These are phyloP conservation scores for Colostygia pectinataria DNA, from an alignment of 2,888 invertebrate genomes.

Conservation along the genomic window DNA sequence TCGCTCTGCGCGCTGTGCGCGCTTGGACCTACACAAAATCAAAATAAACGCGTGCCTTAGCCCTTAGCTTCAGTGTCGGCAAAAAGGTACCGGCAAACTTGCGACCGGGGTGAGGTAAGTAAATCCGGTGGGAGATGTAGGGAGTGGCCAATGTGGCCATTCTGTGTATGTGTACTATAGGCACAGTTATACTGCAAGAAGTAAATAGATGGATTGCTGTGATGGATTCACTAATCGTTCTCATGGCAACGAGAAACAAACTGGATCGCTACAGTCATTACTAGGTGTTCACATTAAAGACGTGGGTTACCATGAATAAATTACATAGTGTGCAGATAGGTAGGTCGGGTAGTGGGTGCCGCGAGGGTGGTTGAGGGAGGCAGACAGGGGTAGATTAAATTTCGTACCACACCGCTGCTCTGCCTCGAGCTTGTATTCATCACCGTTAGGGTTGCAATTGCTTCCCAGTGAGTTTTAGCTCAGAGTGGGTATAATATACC, in stretches of 20 bases:
- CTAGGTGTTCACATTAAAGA: conserved; percentile 44
- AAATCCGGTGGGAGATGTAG: no score
- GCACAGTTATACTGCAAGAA: conserved; percentile 40
- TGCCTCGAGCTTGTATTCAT: conserved; percentile 73
- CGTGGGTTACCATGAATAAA: conserved; percentile 62
- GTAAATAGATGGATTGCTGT: no score
- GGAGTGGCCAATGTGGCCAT: no score
- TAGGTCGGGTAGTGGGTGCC: conserved; percentile 41
- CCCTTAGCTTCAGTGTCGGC: no score
- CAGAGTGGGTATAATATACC: conserved; percentile 37
- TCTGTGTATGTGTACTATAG: no score
- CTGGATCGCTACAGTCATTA: conserved; percentile 39
- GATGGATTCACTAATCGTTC: conserved; percentile 49
- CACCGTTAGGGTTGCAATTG: conserved; percentile 70
- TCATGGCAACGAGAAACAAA: conserved; percentile 72
- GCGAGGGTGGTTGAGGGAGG: conserved; percentile 51
- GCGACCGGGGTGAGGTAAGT: no score
- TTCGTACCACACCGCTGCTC: conserved; percentile 66
- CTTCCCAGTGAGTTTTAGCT: conserved; percentile 57
- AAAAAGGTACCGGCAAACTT: no score
- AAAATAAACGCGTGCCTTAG: no score
- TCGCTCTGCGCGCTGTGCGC: no score
- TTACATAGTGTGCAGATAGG: conserved; percentile 47
- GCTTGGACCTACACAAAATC: no score
- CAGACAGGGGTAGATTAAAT: conserved; percentile 80